Evolutionary conservation across 2,888 invertebrate species (phyloP).

Genomic region (Cotesia congregata): DNA sequence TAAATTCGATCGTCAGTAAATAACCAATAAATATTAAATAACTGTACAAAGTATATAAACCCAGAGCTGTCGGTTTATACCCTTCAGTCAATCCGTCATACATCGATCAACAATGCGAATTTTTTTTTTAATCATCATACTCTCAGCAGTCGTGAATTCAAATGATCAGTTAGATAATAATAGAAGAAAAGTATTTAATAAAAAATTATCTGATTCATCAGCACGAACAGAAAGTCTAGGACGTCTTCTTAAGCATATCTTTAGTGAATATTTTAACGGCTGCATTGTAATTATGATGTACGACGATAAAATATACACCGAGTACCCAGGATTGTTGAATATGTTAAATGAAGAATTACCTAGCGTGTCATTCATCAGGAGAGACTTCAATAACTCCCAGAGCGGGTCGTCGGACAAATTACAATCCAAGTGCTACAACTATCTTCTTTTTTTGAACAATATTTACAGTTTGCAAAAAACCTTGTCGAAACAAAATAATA

Average conservation of each 20-base stretch:
- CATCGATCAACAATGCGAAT: not conserved
- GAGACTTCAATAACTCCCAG: not conserved
- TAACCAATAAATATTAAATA: not conserved
- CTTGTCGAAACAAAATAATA: constrained; percentile 76
- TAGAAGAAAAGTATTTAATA: not conserved
- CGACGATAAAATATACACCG: constrained; percentile 65
- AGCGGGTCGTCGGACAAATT: not conserved
- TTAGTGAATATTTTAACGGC: constrained; percentile 74
- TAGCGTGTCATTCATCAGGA: constrained; percentile 50
- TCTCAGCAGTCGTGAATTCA: not conserved
- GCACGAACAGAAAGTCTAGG: constrained; percentile 68
- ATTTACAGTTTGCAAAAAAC: constrained; percentile 74
- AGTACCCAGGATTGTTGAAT: constrained; percentile 12
- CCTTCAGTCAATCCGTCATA: not conserved
- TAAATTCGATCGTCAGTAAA: not conserved
- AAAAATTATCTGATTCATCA: not conserved
- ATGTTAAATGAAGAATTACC: not conserved
- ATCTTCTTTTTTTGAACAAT: constrained; percentile 78
- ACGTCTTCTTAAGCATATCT: constrained; percentile 75
- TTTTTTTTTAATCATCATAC: not conserved
- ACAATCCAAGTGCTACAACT: constrained; percentile 74
- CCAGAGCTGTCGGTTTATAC: not conserved
- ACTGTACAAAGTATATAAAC: not conserved
- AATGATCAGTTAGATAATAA: not conserved
- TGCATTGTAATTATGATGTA: constrained; percentile 80